Base-by-base conservation (phyloP, 2,797 vertebrate species). In the Ibycter americanus region DNA sequence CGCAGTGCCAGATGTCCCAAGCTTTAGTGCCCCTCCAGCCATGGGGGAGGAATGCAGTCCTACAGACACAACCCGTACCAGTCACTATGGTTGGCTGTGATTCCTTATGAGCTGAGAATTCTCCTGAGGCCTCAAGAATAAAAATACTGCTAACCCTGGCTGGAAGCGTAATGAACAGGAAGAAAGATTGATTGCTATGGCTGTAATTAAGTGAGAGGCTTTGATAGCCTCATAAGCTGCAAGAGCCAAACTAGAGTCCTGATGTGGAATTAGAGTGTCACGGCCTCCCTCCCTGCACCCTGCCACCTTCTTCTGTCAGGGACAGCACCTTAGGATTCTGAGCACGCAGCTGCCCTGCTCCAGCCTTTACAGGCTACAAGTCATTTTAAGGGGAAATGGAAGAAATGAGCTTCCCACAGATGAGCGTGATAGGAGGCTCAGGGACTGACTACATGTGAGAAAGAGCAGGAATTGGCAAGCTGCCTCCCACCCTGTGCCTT, bases 121-220 rank as follows among this genome's bases (percentile, higher is more conserved):
- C 47, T 85, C 82, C 66, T 3, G 38, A 78, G 89, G 58, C 82
- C 71, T 83, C 59, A 46, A 3, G 44, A 94, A 94, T 81, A 93
- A 93, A 96, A 96, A 93, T 82, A 87, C 84, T 73, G 76, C 78
- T 54, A 26, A 76, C 78, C 79, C 68, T 88, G 31, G 6, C 55
- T 89, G 72, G 82, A 74, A 84, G 78, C 82, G 62, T 76, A 80
- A 90, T 58, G 70, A 97, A 70, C 68, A 91, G 89, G 92, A 94
- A 91, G 90, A 67, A 78, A 93, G 95, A 91, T 87, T 94, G 97
- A 96, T 74, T 83, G 83, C 58, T 73, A 31, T 26, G 51, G 85
- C 34, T 32, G 56, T 85, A 93, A 96, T 93, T 97, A 95, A 93
- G 86, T 38, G 58, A 95, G 87, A 90, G 25, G 83, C 87, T 95